Conservation (phyloP, 2,113 vertebrate species). For the Erythrocercus mccallii region DNA sequence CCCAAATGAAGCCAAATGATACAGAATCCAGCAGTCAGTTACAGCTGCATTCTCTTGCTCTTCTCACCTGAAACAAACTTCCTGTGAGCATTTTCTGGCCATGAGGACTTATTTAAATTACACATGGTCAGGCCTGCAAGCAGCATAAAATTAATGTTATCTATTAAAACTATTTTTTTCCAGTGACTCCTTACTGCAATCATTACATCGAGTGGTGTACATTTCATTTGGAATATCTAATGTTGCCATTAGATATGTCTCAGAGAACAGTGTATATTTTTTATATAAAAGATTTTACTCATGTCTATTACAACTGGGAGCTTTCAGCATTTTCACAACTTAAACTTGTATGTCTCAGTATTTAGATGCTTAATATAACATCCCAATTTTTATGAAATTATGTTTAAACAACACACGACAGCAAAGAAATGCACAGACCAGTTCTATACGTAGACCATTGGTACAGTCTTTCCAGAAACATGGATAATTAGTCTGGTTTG, state of each 20-base stretch:
- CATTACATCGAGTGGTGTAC: neutral
- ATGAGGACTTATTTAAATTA: neutral
- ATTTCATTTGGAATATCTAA: neutral
- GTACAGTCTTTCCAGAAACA: neutral
- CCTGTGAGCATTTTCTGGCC: neutral
- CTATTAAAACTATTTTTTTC: neutral
- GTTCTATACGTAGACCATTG: neutral
- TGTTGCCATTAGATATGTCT: neutral
- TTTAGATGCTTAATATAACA: neutral
- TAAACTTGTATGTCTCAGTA: neutral
- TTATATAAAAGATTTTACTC: neutral
- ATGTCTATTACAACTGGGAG: neutral
- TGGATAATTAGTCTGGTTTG: neutral
- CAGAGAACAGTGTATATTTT: neutral
- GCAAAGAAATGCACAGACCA: neutral
- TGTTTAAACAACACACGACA: fast-evolving
- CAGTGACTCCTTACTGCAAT: neutral
- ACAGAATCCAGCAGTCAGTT: neutral
- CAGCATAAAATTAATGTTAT: neutral
- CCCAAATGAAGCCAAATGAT: neutral
- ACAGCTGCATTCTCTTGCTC: neutral
- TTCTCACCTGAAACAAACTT: neutral
- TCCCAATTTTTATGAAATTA: neutral
- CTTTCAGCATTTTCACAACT: neutral
- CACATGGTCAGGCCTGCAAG: neutral